Conservation (phyloP, 2,888 invertebrate species). For the Crioceris asparagi region DNA sequence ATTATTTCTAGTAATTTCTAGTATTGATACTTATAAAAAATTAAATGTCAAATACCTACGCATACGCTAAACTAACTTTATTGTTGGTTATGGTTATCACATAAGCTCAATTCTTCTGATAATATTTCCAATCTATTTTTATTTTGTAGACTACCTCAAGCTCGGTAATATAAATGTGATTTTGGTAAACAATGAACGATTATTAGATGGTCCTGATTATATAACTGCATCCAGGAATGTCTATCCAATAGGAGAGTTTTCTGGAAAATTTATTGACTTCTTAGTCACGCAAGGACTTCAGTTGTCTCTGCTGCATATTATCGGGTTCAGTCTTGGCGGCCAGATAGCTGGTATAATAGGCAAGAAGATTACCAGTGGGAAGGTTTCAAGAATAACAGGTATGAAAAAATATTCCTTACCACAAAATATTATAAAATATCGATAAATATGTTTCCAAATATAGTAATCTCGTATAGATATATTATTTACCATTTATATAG, state of each 20-base stretch:
- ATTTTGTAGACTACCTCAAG: constrained; percentile 41
- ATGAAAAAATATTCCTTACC: constrained; percentile 1
- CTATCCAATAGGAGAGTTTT: constrained; percentile 43
- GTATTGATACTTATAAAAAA: no score
- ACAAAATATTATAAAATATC: background rate
- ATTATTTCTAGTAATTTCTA: no score
- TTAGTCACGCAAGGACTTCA: constrained; percentile 41
- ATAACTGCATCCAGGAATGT: constrained; percentile 41
- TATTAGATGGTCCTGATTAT: constrained; percentile 49
- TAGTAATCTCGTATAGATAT: no score
- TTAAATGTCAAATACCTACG: background rate
- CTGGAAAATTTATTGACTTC: constrained; percentile 44
- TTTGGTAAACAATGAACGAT: constrained; percentile 41
- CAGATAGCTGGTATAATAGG: constrained; percentile 48
- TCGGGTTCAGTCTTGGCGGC: constrained; percentile 36
- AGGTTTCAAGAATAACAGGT: constrained; percentile 21
- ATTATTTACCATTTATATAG: no score
- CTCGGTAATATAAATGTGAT: constrained; percentile 44
- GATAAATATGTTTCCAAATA: no score
- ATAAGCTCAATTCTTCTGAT: no score
- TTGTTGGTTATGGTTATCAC: background rate
- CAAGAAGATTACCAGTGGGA: constrained; percentile 24
- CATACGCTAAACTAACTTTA: background rate
- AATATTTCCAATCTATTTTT: no score
- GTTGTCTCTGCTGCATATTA: constrained; percentile 20